A percentile compares a stretch with the other conserved stretches of the same genome.
These are phyloP conservation scores for Alosa sapidissima DNA, from an alignment of 2,797 vertebrate species.

Conservation along the genomic window DNA sequence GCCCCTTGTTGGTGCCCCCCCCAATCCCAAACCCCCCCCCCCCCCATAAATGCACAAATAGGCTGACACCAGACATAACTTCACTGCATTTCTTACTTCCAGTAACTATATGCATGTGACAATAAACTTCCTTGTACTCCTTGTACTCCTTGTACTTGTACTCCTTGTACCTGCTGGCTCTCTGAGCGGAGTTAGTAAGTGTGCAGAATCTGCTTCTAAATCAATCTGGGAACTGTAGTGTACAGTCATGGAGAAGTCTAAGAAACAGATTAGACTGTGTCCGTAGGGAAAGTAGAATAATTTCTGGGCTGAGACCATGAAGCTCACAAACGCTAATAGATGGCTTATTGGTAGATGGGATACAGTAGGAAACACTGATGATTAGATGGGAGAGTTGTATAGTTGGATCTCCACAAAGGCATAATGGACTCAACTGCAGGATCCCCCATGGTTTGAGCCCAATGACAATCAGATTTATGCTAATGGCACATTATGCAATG, in stretches of 20 bases:
- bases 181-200: neutral
- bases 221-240: neutral
- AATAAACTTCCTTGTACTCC: too few relatives aligned
- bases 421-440: neutral
- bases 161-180: neutral
- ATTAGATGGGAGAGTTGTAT: neutral
- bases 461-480: neutral
- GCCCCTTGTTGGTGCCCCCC: too few relatives aligned
- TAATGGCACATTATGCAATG: neutral
- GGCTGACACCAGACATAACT: too few relatives aligned
- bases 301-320: neutral
- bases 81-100: too few relatives aligned
- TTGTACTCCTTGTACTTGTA: too few relatives aligned
- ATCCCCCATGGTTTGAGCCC: neutral
- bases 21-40: too few relatives aligned
- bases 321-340: neutral
- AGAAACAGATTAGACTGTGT: neutral
- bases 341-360: neutral
- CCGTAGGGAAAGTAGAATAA: neutral
- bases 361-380: neutral
- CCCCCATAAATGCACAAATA: too few relatives aligned
- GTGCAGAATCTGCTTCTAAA: neutral
- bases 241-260: neutral
- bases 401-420: neutral
- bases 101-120: too few relatives aligned